Conservation (phyloP, 2,888 invertebrate species). For the Oxytorus armatus region DNA sequence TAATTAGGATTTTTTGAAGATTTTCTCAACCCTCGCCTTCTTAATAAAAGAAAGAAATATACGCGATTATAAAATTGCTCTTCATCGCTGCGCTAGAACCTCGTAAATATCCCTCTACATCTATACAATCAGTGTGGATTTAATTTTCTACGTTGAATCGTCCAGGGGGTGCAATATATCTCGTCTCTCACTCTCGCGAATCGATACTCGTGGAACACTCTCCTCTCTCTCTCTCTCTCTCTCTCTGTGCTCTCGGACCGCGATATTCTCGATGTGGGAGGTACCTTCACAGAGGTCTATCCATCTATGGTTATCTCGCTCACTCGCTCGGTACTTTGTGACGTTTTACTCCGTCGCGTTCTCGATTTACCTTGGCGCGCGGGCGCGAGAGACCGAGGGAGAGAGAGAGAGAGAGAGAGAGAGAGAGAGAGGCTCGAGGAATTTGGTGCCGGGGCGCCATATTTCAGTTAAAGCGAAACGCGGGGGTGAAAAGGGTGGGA, state of each 20-base stretch:
- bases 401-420: constrained; percentile 31
- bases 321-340: constrained; percentile 42
- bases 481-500: constrained; percentile 58
- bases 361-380: constrained; percentile 68
- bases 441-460: constrained; percentile 83
- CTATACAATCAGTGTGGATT: constrained; percentile 49
- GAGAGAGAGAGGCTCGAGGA: constrained; percentile 71
- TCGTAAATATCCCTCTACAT: not conserved
- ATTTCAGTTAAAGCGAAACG: constrained; percentile 83
- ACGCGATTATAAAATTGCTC: not conserved
- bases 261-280: constrained; percentile 64
- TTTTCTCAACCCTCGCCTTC: no score
- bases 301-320: constrained; percentile 47
- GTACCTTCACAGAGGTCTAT: constrained; percentile 57
- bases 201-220: constrained; percentile 64
- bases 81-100: not conserved
- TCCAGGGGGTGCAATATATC: constrained; percentile 62
- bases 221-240: constrained; percentile 27
- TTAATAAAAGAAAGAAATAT: not conserved
- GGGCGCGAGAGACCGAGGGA: constrained; percentile 55
- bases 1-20: no score
- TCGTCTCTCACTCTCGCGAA: constrained; percentile 63
- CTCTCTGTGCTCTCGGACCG: constrained; percentile 1
- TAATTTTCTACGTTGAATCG: constrained; percentile 68
- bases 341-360: constrained; percentile 64